Evolutionary conservation across 2,113 vertebrate species (phyloP).

Genomic region (Lophura nycthemera): DNA sequence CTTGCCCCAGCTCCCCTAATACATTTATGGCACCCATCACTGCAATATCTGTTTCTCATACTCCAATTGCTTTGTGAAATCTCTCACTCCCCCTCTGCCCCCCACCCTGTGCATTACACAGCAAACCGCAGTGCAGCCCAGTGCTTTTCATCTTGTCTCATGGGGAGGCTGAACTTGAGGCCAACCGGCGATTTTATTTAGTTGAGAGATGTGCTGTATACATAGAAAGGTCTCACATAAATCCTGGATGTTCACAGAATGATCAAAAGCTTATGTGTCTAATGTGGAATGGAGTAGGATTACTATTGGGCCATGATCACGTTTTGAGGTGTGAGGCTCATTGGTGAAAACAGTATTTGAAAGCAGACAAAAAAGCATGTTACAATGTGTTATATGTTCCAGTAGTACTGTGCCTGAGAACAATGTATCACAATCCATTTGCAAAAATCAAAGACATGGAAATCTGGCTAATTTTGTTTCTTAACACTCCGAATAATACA

Average conservation of each 20-base stretch:
- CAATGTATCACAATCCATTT: background rate
- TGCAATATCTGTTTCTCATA: conserved; percentile 14
- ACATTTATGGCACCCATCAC: conserved; percentile 15
- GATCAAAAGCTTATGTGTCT: conserved; percentile 15
- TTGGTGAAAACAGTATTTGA: background rate
- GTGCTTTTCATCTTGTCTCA: conserved; percentile 35
- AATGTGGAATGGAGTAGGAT: background rate
- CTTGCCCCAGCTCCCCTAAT: background rate
- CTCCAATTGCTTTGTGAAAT: background rate
- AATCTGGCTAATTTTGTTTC: conserved; percentile 12
- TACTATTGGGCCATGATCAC: background rate
- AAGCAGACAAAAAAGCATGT: background rate
- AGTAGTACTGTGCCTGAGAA: background rate
- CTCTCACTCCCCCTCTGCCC: background rate
- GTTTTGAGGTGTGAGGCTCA: background rate
- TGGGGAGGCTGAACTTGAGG: conserved; percentile 57
- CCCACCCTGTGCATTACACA: background rate
- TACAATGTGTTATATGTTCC: background rate
- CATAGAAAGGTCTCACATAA: conserved; percentile 35
- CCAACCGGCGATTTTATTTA: conserved; percentile 34
- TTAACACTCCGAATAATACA: background rate
- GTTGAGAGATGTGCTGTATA: background rate
- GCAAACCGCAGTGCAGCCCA: background rate
- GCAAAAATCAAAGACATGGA: background rate
- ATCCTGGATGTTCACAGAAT: conserved; percentile 17